Conservation (phyloP, 2,113 vertebrate genomes). For the Leptobrachium leishanense region DNA sequence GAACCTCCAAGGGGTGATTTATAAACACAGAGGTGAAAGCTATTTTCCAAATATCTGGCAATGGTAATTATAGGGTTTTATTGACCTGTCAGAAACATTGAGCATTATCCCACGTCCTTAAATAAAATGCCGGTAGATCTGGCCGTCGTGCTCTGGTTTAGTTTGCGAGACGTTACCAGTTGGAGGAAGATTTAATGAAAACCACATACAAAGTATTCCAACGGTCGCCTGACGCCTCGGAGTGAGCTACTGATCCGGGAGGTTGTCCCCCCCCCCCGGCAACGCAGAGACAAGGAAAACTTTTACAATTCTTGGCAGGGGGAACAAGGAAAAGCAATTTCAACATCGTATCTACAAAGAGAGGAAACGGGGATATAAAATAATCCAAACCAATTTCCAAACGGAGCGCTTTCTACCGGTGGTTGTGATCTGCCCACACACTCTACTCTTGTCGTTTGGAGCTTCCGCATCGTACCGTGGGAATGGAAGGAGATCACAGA, state of each 20-base stretch:
- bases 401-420: background rate
- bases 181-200: too few species aligned
- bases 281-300: background rate
- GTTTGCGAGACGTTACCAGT: too few species aligned
- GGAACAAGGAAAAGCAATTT: background rate
- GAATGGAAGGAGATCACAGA: background rate
- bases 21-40: too few species aligned
- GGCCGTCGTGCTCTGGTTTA: too few species aligned
- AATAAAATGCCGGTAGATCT: too few species aligned
- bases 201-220: background rate
- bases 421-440: background rate
- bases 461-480: background rate
- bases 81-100: too few species aligned
- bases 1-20: too few species aligned
- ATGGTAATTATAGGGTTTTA: too few species aligned
- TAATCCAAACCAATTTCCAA: background rate
- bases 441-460: background rate
- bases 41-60: too few species aligned
- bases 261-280: background rate
- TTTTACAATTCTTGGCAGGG: constrained; percentile 14
- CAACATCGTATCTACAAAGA: background rate
- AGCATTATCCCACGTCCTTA: too few species aligned
- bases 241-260: background rate
- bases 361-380: background rate
- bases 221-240: background rate